A percentile compares a stretch with the other conserved stretches of the same genome.
Conservation (phyloP, 1,140 invertebrate species). For the Lordiphosa mommai region DNA sequence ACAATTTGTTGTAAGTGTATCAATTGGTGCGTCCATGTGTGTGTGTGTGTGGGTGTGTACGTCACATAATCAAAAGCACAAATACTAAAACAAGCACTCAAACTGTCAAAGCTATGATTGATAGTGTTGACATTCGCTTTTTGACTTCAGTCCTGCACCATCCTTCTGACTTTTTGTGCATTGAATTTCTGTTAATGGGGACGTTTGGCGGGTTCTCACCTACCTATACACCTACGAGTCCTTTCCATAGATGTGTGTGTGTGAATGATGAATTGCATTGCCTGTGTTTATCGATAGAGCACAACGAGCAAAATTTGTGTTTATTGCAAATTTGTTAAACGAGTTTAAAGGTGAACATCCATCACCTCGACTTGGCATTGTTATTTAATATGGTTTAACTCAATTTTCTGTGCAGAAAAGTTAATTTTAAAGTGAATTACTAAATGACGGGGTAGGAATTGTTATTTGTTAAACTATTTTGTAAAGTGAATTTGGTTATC, state of each 20-base stretch:
- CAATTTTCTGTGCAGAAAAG: too few species aligned
- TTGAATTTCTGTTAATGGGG: conserved; percentile 70
- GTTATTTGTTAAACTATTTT: too few species aligned
- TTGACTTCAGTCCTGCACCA: conserved; percentile 53
- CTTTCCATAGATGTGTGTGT: conserved; percentile 3
- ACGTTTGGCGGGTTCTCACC: conserved; percentile 44
- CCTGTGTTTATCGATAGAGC: conserved; percentile 43
- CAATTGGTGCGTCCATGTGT: conserved; percentile 49
- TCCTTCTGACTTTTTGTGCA: conserved; percentile 56
- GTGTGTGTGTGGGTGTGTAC: conserved; percentile 20
- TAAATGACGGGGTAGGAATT: too few species aligned
- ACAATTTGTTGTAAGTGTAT: conserved; percentile 73
- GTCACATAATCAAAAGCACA: conserved; percentile 77
- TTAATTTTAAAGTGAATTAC: too few species aligned
- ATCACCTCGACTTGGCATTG: conserved; percentile 17
- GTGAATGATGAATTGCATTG: conserved; percentile 72
- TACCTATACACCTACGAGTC: conserved; percentile 20
- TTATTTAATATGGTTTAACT: too few species aligned
- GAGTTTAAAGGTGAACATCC: conserved; percentile 56
- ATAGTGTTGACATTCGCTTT: conserved; percentile 78
- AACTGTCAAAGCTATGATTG: conserved; percentile 78
- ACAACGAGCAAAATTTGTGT: conserved; percentile 39
- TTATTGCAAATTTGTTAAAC: conserved; percentile 48
- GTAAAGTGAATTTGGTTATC: too few species aligned
- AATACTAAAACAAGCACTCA: conserved; percentile 78